These are phyloP conservation scores for Protosalanx chinensis DNA, from an alignment of 2,797 vertebrate species.

Conservation along the genomic window DNA sequence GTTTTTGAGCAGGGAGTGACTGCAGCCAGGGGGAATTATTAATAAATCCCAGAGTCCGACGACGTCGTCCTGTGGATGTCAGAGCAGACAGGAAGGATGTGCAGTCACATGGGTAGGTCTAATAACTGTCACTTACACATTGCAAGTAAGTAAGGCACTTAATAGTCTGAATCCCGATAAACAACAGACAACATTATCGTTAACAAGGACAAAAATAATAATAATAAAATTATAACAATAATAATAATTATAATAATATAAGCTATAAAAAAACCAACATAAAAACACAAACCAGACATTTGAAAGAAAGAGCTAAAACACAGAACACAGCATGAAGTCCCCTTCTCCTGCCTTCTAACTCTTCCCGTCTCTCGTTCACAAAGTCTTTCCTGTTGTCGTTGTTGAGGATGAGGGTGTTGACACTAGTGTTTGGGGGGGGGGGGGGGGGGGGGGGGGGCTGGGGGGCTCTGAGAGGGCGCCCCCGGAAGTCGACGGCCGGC, in stretches of 20 bases:
- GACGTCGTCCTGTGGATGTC: constrained; percentile 57
- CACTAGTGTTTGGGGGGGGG: constrained; percentile 32
- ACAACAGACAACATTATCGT: constrained; percentile 60
- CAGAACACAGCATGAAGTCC: constrained; percentile 68
- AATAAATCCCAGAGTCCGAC: constrained; percentile 47
- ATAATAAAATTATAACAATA: constrained; percentile 73
- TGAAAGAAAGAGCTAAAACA: constrained; percentile 63
- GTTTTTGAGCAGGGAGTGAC: constrained; percentile 50
- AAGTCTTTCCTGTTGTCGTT: constrained; percentile 64
- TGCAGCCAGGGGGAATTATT: constrained; percentile 59
- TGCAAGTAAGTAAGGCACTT: constrained; percentile 67
- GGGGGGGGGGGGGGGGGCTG: constrained; percentile 25
- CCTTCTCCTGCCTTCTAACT: constrained; percentile 67
- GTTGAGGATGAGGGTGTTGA: constrained; percentile 57
- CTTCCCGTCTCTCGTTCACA: constrained; percentile 62
- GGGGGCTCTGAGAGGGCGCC: constrained; percentile 58
- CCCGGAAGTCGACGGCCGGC: constrained; percentile 45
- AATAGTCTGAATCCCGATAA: constrained; percentile 69
- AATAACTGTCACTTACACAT: constrained; percentile 64
- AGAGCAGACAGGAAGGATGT: constrained; percentile 65
- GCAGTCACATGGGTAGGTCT: constrained; percentile 76
- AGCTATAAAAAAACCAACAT: constrained; percentile 65
- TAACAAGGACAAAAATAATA: constrained; percentile 66
- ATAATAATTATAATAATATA: constrained; percentile 77
- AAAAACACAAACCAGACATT: constrained; percentile 68